Percentiles rank a stretch among this genome's conserved stretches.
Evolutionary conservation across 2,797 vertebrate species (phyloP).

Genomic region (Eidolon dupreanum): DNA sequence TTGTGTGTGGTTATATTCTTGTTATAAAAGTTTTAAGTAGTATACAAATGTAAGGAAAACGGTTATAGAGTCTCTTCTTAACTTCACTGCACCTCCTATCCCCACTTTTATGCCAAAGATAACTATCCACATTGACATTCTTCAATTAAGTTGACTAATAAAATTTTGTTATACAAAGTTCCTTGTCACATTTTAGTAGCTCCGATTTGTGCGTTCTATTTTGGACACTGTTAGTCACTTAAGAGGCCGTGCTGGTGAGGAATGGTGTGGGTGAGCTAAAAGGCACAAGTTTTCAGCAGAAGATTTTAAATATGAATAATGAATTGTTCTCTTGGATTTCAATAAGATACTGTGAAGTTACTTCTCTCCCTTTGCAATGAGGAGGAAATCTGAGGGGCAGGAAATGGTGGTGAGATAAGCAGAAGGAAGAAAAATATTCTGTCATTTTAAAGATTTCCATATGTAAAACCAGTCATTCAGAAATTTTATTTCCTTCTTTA

Average conservation of each 20-base stretch:
- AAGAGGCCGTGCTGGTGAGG: background rate
- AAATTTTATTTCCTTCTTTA: conserved; percentile 6
- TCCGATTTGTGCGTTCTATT: conserved; percentile 35
- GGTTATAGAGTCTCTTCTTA: background rate
- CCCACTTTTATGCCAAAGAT: background rate
- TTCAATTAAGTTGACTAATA: conserved; percentile 16
- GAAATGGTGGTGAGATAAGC: background rate
- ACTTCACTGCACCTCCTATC: background rate
- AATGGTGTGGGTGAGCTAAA: conserved; percentile 10
- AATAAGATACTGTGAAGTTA: background rate
- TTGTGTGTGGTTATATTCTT: background rate
- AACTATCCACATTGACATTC: background rate
- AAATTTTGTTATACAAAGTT: background rate
- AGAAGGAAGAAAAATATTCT: background rate
- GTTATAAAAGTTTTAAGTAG: background rate
- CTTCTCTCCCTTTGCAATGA: background rate
- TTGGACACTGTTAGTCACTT: conserved; percentile 21
- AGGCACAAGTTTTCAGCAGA: background rate
- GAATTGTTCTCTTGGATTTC: background rate
- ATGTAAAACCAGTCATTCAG: conserved; percentile 18
- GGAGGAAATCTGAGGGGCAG: conserved; percentile 1
- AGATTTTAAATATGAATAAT: background rate
- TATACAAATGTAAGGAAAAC: background rate
- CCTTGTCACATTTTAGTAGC: background rate
- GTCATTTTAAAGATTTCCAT: background rate